Conservation (phyloP, 2,113 vertebrate species). For the Aldabrachelys gigantea region DNA sequence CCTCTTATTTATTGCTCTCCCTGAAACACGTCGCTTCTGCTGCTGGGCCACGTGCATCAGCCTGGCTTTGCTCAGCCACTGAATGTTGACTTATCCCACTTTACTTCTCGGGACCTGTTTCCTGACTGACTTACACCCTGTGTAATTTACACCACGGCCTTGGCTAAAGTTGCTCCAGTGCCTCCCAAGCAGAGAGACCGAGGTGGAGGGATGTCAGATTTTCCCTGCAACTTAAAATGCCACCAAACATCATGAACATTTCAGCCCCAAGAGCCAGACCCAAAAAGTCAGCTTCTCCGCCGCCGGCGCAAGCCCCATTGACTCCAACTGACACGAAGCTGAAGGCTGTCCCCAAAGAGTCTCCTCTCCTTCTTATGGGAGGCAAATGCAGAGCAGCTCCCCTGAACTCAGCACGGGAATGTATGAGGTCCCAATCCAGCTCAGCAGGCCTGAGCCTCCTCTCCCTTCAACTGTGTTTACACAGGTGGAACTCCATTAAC, state of each 20-base stretch:
- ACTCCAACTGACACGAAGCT: neutral
- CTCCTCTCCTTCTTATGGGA: neutral
- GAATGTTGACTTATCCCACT: neutral
- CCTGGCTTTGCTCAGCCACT: neutral
- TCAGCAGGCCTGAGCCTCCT: neutral
- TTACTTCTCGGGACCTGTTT: neutral
- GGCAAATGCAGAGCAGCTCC: neutral
- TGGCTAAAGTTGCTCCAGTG: neutral
- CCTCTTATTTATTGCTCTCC: neutral
- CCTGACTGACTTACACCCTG: neutral
- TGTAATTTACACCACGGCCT: rapidly evolving
- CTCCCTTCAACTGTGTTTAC: neutral
- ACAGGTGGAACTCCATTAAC: neutral
- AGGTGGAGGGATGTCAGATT: neutral
- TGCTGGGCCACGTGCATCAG: rapidly evolving
- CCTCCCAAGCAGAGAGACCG: neutral
- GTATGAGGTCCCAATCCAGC: neutral
- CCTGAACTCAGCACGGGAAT: neutral
- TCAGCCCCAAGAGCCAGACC: neutral
- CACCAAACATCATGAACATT: neutral
- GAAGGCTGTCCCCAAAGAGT: neutral
- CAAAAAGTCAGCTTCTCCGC: neutral
- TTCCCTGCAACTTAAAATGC: neutral
- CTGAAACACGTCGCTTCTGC: neutral
- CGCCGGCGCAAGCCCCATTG: neutral